Base-by-base conservation (phyloP, 2,113 vertebrate genomes). In the Etheostoma spectabile region DNA sequence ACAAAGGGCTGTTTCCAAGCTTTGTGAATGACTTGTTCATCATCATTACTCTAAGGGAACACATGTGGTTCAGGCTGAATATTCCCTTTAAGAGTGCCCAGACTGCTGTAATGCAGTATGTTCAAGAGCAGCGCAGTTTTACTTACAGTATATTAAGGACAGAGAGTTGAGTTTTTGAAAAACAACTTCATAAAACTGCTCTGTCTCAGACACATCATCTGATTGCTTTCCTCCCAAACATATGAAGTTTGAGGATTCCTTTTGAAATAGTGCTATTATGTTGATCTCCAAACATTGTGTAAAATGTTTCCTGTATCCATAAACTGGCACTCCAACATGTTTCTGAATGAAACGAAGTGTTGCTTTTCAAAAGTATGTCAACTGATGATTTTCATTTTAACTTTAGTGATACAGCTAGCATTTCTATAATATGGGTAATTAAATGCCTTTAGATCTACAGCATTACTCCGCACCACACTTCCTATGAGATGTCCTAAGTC, bases 321-420 rank as follows among this genome's bases (percentile, higher is more conserved):
- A 79, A 88, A 77, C 35, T 74, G 48, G 1, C 78, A 82, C 74
- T 82, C 74, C 68, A 73, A 77, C 64, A 66, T 51, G 77, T 90
- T 90, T 85, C 81, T 84, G 59, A 90, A 86, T 79, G 80, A 90
- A 85, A 71, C 77, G 27, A 83, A 75, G 69, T 71, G 75, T 90
- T 82, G 80, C 74, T 88, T 80, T 80, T 84, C 72, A 85, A 85
- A 76, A 75, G 74, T 74, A 42, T 48, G 33, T 67, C 2, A 19
- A 57, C 71, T 86, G 68, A 42, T 60, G 27, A 65, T 63, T 75
- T 78, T 72, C 56, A 51, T 66, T 65, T 13, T 16, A 0, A 64
- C 35, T 13, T 55, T 8, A 33, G n/a, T 46, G 45, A 66, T 24
- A 8, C 15, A 33, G 18, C 18, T 30, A 8, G 65, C 21, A 59